Base-by-base conservation (phyloP, 2,113 vertebrate species). In the Pomatorhinus ruficollis region DNA sequence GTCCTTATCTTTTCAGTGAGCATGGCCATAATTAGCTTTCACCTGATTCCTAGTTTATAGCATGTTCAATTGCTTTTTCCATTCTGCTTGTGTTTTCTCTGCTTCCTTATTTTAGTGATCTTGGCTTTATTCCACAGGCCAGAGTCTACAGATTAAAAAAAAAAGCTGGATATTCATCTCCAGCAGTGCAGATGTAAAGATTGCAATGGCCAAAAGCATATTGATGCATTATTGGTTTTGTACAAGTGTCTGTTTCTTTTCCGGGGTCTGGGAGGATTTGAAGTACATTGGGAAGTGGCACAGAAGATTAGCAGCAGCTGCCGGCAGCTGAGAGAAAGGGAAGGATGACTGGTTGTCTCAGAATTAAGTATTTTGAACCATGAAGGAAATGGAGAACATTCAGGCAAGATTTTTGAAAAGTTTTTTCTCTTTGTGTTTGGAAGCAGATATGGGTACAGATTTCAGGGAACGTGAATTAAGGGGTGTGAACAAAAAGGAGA, bases 1-100 rank as follows among this genome's bases (percentile, higher is more conserved):
- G 83, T 93, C 90, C 68, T 95, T 68, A 54, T 94, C 82, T 92
- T 95, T 91, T 83, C 72, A 94, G 87, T 52, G 91, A 86, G 27
- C 9, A 4, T 77, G 85, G 69, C 88, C 88, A 49, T 93, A 96
- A 97, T 97, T 93, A 94, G 82, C 88, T 93, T 93, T 90, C 81
- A 84, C 95, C 92, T 82, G 44, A 78, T 90, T 54, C 85, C 92
- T 70, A 89, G 89, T 93, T 94, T 96, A 80, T 66, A 87, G 95
- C 52, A 24, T 90, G 76, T 81, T 92, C 71, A 80, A 57, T 71
- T 89, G 23, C 75, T 82, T 75, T 92, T 86, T 90, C 87, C 66
- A 64, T 87, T 83, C 79, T 78, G 54, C 42, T 76, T 77, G 3
- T 68, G 30, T 90, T 96, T 95, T 78, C 63, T 92, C 88, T 78